Conservation (phyloP, 2,113 vertebrate genomes). For the Eira barbara region DNA sequence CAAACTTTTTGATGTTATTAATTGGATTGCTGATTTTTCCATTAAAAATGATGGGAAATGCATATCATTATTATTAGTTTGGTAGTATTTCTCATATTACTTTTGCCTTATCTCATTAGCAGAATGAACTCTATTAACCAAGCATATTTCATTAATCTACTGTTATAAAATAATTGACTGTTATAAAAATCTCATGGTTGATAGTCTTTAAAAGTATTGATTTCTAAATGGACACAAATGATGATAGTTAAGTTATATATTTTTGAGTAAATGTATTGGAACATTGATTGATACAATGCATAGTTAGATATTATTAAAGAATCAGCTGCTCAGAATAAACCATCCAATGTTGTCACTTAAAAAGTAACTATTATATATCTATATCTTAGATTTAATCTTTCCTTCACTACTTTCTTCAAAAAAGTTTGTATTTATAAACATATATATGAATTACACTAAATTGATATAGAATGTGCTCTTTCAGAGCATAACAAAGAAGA, state of each 20-base stretch:
- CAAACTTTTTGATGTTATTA: background rate
- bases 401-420: background rate
- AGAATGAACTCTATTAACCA: constrained; percentile 11
- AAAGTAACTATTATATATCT: background rate
- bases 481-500: background rate
- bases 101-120: constrained; percentile 20
- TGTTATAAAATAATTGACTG: background rate
- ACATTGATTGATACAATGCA: background rate
- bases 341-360: background rate
- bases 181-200: background rate
- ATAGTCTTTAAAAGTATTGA: background rate
- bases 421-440: background rate
- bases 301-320: background rate
- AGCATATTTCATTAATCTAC: background rate
- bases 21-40: background rate
- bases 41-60: constrained; percentile 24
- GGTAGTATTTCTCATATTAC: background rate
- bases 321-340: background rate
- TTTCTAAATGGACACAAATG: background rate
- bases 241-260: background rate
- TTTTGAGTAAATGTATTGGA: background rate
- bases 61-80: background rate
- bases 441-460: background rate
- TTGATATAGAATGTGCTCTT: background rate
- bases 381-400: background rate